Percentiles rank a stretch among this genome's conserved stretches.
These are phyloP conservation scores for Rhadinocentrus ornatus DNA, from an alignment of 2,797 vertebrate genomes.

Conservation along the genomic window DNA sequence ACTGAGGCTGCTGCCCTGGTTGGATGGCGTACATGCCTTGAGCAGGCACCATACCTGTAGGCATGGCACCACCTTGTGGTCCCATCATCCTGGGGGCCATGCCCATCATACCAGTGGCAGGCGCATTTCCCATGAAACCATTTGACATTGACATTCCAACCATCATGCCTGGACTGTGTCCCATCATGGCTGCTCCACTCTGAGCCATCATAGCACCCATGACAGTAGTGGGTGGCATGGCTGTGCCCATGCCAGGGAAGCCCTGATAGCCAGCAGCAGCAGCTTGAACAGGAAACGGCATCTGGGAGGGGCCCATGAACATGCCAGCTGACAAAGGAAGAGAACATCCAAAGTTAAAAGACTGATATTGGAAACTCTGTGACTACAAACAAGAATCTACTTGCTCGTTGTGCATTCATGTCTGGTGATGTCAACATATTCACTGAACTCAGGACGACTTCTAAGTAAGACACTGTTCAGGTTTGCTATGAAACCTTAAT, in stretches of 20 bases:
- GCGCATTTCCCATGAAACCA: conserved; percentile 90
- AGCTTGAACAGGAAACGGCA: conserved; percentile 90
- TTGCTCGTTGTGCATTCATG: neutral
- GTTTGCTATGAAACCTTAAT: neutral
- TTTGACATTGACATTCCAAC: conserved; percentile 93
- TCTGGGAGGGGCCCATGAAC: conserved; percentile 91
- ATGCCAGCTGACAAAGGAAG: conserved; percentile 79
- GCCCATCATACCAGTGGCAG: conserved; percentile 88
- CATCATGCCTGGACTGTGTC: conserved; percentile 90
- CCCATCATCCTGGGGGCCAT: conserved; percentile 89
- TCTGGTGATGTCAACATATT: conserved; percentile 9
- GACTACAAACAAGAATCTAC: conserved; percentile 8
- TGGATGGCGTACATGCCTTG: conserved; percentile 91
- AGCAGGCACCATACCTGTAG: conserved; percentile 85
- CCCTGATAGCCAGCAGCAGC: conserved; percentile 86
- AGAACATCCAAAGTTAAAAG: conserved; percentile 4
- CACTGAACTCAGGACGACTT: neutral
- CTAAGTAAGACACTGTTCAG: neutral
- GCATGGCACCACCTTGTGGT: conserved; percentile 86
- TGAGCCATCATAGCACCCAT: conserved; percentile 92
- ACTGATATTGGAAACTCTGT: neutral
- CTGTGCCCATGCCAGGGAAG: conserved; percentile 89
- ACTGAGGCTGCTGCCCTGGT: conserved; percentile 88
- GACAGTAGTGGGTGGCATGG: conserved; percentile 88
- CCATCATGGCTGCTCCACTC: conserved; percentile 87